Evolutionary conservation across 2,797 vertebrate species (phyloP), one percentile per base, ranked within the genome.

Genomic region (Acanthopagrus latus): DNA sequence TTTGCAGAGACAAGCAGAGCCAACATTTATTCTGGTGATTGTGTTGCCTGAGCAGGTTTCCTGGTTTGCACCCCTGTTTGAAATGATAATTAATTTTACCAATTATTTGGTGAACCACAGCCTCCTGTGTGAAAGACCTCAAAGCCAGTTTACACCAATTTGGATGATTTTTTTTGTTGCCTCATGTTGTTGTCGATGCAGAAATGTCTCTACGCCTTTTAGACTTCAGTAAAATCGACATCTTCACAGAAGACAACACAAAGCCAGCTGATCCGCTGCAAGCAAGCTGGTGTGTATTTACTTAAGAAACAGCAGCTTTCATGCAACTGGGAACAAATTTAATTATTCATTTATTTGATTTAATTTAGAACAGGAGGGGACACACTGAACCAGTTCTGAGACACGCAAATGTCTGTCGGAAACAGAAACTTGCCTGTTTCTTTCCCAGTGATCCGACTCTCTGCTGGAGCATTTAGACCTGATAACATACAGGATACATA

Each of bases 331-430:
- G 41, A 73, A 50, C 11, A 46, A 60, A 75, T 64, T 63, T 11
- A 67, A 76, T 76, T 79, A 76, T 73, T 64, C 16, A 64, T 79
- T 48, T 13, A 50, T 76, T 71, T 74, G 23, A 73, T 67, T 81
- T 75, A 52, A 72, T 79, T 84, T 81, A 70, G 77, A 78, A 52
- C 55, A 69, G 71, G 56, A 60, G 2, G 33, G 50, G 68, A 73
- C 69, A 80, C 21, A 7, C 56, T 76, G 78, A 72, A 74, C 76
- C 67, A 82, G 64, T 77, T 80, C 68, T 59, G 41, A 62, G 41
- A 58, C 44, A 47, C 68, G 47, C 33, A 76, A 59, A 23, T 17
- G 55, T 83, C 41, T 33, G 27, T 64, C 57, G 80, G n/a, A 70
- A 75, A 73, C 48, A 21, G n/a, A 29, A 74, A 76, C 29, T 29